Evolutionary conservation across 2,797 vertebrate species (phyloP).

Genomic region (Okamejei kenojei): DNA sequence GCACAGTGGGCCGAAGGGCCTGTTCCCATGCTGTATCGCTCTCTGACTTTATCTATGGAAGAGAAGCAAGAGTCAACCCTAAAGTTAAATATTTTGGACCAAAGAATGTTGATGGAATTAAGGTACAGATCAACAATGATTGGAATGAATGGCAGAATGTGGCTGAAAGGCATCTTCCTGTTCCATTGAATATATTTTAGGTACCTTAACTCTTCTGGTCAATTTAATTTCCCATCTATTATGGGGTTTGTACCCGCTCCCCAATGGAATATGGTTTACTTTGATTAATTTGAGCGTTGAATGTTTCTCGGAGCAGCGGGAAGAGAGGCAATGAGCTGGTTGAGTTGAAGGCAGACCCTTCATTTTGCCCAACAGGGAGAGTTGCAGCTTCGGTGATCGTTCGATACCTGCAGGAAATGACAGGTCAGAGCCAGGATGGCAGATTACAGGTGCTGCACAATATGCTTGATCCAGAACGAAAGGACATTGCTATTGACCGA

Average conservation of each 20-base stretch:
- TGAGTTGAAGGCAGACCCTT: background rate
- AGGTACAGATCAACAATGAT: background rate
- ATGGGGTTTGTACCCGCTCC: background rate
- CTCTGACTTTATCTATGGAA: too few species aligned
- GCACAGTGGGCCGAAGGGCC: too few species aligned
- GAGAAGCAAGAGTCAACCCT: background rate
- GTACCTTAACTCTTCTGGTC: background rate
- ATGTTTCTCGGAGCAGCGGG: background rate
- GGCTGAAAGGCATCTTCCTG: background rate
- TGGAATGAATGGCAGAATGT: background rate
- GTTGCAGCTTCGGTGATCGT: slow-evolving; percentile 41
- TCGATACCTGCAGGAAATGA: slow-evolving; percentile 39
- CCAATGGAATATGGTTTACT: background rate
- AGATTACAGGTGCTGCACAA: slow-evolving; percentile 22
- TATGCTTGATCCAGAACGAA: slow-evolving; percentile 38
- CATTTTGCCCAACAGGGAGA: background rate
- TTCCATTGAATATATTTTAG: background rate
- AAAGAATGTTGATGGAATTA: background rate
- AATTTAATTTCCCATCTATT: background rate
- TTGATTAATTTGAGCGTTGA: background rate
- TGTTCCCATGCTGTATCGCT: too few species aligned
- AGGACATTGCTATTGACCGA: background rate
- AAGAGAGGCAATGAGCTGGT: background rate
- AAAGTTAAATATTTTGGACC: background rate
- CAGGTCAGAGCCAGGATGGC: slow-evolving; percentile 25